Percentiles rank a stretch among this genome's conserved stretches.
phyloP scores from a whole-genome alignment of 2,113 vertebrate genomes.

The Oreochromis aureus region DNA sequence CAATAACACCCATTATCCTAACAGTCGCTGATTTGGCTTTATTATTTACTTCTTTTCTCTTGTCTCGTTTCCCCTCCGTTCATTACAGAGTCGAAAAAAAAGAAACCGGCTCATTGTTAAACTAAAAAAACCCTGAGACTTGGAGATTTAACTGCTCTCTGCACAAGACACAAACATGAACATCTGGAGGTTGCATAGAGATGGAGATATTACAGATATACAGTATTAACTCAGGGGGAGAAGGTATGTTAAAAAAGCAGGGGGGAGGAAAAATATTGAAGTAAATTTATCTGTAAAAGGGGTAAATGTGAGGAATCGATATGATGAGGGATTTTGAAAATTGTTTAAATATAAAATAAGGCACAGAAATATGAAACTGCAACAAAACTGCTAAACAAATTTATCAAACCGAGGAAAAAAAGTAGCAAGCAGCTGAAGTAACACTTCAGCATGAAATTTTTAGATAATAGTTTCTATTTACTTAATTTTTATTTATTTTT shows the following conservation, averaged over 20 bases:
- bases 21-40: neutral
- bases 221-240: neutral
- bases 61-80: neutral
- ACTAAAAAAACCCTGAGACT: neutral
- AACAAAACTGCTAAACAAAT: neutral
- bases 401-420: neutral
- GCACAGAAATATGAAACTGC: neutral
- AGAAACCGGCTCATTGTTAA: neutral
- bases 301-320: neutral
- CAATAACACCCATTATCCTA: neutral
- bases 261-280: fast-evolving
- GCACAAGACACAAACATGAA: neutral
- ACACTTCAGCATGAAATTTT: fast-evolving
- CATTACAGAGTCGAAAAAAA: neutral
- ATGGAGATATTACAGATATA: neutral
- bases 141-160: neutral
- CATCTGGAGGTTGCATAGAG: neutral
- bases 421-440: neutral
- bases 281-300: neutral
- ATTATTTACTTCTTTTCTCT: neutral
- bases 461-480: neutral
- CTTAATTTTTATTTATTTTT: neutral
- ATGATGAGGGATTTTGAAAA: neutral
- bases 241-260: neutral
- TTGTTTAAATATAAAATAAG: neutral